Base-by-base conservation (phyloP, 92 coral and sea anemone species). In the Paramuricea clavata region DNA sequence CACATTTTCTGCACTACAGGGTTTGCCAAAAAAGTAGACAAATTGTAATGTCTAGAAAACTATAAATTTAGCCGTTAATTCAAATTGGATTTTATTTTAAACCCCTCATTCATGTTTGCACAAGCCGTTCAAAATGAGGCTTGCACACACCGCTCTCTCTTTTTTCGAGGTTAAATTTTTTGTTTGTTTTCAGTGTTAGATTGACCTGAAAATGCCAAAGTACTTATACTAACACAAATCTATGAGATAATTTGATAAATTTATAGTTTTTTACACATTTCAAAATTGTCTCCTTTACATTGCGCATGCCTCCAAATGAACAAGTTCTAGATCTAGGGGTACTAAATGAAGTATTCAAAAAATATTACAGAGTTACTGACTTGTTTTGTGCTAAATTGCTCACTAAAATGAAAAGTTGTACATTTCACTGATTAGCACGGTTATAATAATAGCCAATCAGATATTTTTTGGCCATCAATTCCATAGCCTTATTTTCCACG, bases 401-500 rank as follows among this genome's bases (percentile, higher is more conserved):
- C 64, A 56, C 64, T 56, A 56, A 56, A 56, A 56, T 3, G 64
- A 56, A 56, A 56, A 56, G 64, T 56, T 56, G 26, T 56, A 39
- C 61, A 52, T 52, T 61, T 61, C 69, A 62, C 33, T 61, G 33
- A 62, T 62, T 62, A 62, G 70, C 70, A 62, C 70, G 35, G 35
- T 57, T 57, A 57, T n/a, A 57, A 10, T 16, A 57, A 57, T 57
- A 57, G 65, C 65, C 65, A 57, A 57, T 57, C 70, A 62, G 70
- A 62, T 62, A 5, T 56, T 62, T 62, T 62, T 62, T 62, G 70
- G 70, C 70, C 70, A 62, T 62, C 70, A 62, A 62, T 27, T 62
- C 35, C 70, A 62, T 31, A 62, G 70, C 70, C 70, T 62, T 62
- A 62, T 62, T 62, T 62, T 62, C 70, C 70, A 62, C 16, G 70